Evolutionary conservation across 2,888 invertebrate species (phyloP).

Genomic region (Labia minor): DNA sequence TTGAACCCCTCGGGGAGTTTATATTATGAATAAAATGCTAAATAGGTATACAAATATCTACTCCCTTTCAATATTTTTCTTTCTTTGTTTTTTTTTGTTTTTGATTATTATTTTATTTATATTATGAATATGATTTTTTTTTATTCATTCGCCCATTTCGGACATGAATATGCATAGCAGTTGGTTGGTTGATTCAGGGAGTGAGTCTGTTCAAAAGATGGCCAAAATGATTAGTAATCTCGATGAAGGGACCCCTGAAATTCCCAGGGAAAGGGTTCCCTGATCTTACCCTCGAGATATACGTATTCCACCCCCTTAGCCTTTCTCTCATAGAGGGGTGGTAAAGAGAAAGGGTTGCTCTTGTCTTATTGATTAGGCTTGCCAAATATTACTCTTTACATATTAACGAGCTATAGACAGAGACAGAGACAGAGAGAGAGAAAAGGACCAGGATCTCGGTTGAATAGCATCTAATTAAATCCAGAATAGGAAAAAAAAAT

Average conservation of each 20-base stretch:
- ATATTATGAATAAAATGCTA: too few species aligned
- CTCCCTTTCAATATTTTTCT: too few species aligned
- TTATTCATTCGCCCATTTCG: neutral
- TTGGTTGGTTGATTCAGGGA: constrained; percentile 3
- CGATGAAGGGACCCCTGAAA: constrained; percentile 13
- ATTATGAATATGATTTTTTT: neutral
- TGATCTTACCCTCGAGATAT: constrained; percentile 13
- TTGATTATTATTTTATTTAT: too few species aligned
- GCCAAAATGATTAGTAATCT: constrained; percentile 13
- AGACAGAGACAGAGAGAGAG: neutral
- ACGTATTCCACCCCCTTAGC: neutral
- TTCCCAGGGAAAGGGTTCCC: constrained; percentile 13
- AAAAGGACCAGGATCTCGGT: neutral
- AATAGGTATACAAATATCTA: too few species aligned
- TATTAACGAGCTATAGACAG: constrained; percentile 13
- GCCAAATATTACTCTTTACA: constrained; percentile 13
- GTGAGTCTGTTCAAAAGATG: constrained; percentile 1
- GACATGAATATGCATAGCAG: neutral
- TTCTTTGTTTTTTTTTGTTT: too few species aligned
- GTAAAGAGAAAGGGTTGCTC: neutral
- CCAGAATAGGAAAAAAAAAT: neutral
- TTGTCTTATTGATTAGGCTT: constrained; percentile 13
- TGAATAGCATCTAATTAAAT: constrained; percentile 13
- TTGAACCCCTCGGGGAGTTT: too few species aligned
- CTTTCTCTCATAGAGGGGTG: neutral